These are phyloP conservation scores for Cuculus canorus DNA, from an alignment of 2,797 vertebrate species.

Conservation along the genomic window DNA sequence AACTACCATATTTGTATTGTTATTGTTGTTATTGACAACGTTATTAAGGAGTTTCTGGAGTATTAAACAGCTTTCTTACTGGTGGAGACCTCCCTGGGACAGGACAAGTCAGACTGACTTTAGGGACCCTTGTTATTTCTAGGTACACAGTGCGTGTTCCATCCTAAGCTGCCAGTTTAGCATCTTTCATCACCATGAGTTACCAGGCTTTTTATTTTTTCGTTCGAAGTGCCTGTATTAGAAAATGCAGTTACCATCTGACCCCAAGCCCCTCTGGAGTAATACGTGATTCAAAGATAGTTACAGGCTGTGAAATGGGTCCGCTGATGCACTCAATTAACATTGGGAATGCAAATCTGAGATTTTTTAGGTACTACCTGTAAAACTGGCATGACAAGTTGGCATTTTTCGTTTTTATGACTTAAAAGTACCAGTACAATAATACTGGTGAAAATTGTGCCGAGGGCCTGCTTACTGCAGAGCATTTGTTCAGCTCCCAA, in stretches of 20 bases:
- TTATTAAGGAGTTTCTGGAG: background rate
- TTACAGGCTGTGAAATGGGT: slow-evolving; percentile 5
- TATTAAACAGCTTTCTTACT: background rate
- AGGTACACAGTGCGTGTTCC: background rate
- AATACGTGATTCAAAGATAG: background rate
- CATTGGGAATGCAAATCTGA: background rate
- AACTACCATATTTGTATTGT: background rate
- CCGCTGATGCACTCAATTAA: background rate
- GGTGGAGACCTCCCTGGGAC: background rate
- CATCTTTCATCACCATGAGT: background rate
- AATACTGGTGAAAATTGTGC: background rate
- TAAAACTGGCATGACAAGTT: slow-evolving; percentile 5
- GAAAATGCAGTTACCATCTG: background rate
- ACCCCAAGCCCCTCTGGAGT: background rate
- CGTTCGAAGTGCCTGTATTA: background rate
- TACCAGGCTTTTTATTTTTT: background rate
- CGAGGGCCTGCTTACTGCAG: background rate
- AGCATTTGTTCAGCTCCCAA: background rate
- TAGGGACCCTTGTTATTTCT: background rate
- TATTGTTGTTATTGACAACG: background rate
- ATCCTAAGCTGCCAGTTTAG: background rate
- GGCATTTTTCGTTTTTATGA: background rate
- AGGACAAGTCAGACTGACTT: background rate
- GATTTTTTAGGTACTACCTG: background rate
- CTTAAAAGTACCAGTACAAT: background rate